These are phyloP conservation scores for Serranus cabrilla DNA, from an alignment of 2,797 vertebrate genomes.

Conservation along the genomic window DNA sequence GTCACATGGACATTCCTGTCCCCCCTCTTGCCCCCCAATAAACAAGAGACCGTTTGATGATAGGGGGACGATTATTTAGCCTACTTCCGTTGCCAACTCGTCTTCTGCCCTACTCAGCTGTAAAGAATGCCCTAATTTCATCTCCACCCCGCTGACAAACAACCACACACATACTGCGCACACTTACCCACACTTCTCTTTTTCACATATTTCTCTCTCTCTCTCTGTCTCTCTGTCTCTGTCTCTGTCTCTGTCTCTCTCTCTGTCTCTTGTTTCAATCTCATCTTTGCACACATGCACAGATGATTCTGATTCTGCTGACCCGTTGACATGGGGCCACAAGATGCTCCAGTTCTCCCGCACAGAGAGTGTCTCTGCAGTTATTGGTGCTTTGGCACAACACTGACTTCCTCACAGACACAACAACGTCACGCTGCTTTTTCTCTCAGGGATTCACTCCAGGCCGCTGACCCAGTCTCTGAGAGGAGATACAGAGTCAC, in stretches of 20 bases:
- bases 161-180: slow-evolving; percentile 25
- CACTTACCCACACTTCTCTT: slow-evolving; percentile 18
- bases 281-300: slow-evolving; percentile 33
- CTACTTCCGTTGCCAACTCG: slow-evolving; percentile 78
- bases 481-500: slow-evolving; percentile 36
- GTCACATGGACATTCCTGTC: slow-evolving; percentile 77
- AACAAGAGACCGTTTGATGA: slow-evolving; percentile 78
- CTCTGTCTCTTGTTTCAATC: slow-evolving; percentile 30
- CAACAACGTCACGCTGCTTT: slow-evolving; percentile 50
- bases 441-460: slow-evolving; percentile 43
- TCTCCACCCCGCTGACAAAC: slow-evolving; percentile 50
- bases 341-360: slow-evolving; percentile 72
- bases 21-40: slow-evolving; percentile 52
- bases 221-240: too few relatives aligned
- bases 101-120: slow-evolving; percentile 75
- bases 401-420: slow-evolving; percentile 55
- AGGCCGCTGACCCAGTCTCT: slow-evolving; percentile 39
- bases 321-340: slow-evolving; percentile 46
- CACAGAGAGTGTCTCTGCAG: slow-evolving; percentile 62
- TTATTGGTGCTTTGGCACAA: slow-evolving; percentile 61
- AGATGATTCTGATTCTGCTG: slow-evolving; percentile 54
- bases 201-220: slow-evolving; percentile 31
- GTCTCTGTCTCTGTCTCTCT: not conserved
- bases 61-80: slow-evolving; percentile 72
- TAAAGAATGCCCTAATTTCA: slow-evolving; percentile 80